phyloP scores from a whole-genome alignment of 2,888 invertebrate species.

The Cylloceria caligata region DNA sequence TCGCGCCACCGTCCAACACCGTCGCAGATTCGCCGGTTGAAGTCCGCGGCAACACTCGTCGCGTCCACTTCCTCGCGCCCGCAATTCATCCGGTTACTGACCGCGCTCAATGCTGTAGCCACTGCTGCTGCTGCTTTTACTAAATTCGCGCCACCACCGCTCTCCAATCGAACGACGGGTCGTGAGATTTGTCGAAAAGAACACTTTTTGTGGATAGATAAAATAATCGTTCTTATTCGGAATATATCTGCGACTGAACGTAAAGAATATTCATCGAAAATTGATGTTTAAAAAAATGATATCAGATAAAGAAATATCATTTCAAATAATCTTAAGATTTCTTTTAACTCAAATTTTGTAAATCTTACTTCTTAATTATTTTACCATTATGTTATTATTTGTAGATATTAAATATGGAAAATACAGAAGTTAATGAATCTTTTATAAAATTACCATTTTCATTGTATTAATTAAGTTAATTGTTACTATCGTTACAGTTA shows the following conservation, averaged over 20 bases:
- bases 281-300: too few species aligned
- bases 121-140: slow-evolving; percentile 47
- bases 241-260: not conserved
- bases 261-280: not conserved
- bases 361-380: too few species aligned
- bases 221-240: not conserved
- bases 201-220: not conserved
- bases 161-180: slow-evolving; percentile 46
- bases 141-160: slow-evolving; percentile 16
- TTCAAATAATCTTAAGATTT: too few species aligned
- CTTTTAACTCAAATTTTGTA: too few species aligned
- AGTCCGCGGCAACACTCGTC: slow-evolving; percentile 34
- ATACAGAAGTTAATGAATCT: too few species aligned
- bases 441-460: too few species aligned
- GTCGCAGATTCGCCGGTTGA: slow-evolving; percentile 39
- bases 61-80: slow-evolving; percentile 47
- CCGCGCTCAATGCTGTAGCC: slow-evolving; percentile 65
- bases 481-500: too few species aligned
- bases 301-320: too few species aligned
- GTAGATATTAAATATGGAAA: too few species aligned
- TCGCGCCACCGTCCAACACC: slow-evolving; percentile 1
- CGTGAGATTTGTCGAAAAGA: slow-evolving; percentile 58
- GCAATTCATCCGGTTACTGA: slow-evolving; percentile 65
- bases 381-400: too few species aligned
- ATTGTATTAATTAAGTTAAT: too few species aligned